Percentiles rank a stretch among this genome's conserved stretches.
Evolutionary conservation across 2,888 invertebrate genomes (phyloP).

Genomic region (Cyclophora punctaria): DNA sequence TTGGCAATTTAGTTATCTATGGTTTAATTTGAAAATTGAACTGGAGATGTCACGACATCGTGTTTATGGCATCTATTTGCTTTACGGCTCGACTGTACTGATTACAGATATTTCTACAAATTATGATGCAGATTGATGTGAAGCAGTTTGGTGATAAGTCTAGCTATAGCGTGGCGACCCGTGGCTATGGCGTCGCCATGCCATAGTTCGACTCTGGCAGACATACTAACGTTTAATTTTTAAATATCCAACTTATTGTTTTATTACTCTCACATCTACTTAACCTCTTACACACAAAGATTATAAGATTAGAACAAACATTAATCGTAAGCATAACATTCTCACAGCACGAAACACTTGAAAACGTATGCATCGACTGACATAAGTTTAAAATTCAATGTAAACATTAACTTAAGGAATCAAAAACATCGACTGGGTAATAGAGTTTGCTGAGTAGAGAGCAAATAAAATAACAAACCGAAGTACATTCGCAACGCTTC

Average conservation of each 20-base stretch:
- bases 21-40: constrained; percentile 16
- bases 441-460: constrained; percentile 65
- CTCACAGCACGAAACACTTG: constrained; percentile 43
- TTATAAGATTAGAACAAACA: neutral
- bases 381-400: constrained; percentile 61
- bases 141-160: too few species aligned
- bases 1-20: constrained; percentile 35
- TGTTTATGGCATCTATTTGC: neutral
- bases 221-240: too few species aligned
- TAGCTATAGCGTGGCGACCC: too few species aligned
- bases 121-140: too few species aligned
- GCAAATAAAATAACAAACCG: constrained; percentile 67
- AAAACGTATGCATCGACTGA: constrained; percentile 61
- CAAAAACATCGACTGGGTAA: constrained; percentile 64
- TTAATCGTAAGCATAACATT: constrained; percentile 30
- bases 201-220: too few species aligned
- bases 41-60: constrained; percentile 7
- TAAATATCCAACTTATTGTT: too few species aligned
- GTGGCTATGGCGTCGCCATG: too few species aligned
- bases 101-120: neutral
- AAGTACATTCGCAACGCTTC: constrained; percentile 43
- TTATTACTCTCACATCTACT: too few species aligned
- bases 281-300: neutral
- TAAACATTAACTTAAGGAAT: constrained; percentile 64
- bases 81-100: neutral